Conservation (phyloP, 1,140 invertebrate species). For the Drosophila bifasciata region DNA sequence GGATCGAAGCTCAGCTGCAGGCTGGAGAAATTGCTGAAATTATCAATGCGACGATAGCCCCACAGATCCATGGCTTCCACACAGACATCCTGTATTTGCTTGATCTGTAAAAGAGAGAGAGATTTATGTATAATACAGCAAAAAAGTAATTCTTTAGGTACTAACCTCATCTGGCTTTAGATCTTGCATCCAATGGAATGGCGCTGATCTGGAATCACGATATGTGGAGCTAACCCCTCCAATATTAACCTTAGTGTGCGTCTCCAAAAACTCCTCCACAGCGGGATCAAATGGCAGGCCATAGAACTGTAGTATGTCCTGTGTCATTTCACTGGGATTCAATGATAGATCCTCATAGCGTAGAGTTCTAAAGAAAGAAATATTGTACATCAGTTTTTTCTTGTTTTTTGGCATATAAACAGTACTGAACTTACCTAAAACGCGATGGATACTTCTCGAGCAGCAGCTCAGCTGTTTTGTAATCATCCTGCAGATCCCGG, state of each 20-base stretch:
- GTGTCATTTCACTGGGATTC: constrained; percentile 89
- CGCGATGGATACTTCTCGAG: constrained; percentile 88
- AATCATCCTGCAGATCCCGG: constrained; percentile 92
- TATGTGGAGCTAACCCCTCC: constrained; percentile 93
- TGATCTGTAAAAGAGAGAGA: constrained; percentile 53
- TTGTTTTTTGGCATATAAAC: background rate
- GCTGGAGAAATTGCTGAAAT: constrained; percentile 83
- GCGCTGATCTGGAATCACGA: constrained; percentile 91
- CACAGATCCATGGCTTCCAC: constrained; percentile 90
- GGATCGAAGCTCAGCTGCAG: constrained; percentile 77
- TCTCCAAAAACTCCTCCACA: constrained; percentile 90
- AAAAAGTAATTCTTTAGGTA: background rate
- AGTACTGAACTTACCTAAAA: constrained; percentile 87
- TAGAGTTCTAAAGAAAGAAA: constrained; percentile 86
- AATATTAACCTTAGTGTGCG: constrained; percentile 91
- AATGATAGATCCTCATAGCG: constrained; percentile 94
- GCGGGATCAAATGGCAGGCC: constrained; percentile 89
- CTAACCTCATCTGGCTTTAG: constrained; percentile 88
- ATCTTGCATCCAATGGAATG: constrained; percentile 93
- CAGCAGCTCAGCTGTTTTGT: constrained; percentile 89
- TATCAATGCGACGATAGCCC: constrained; percentile 88
- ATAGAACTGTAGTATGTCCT: constrained; percentile 91
- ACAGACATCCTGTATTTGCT: constrained; percentile 87
- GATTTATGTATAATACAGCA: background rate
- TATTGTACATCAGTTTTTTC: background rate